Conservation (phyloP, 2,113 vertebrate genomes). For the Nothoprocta pentlandii region DNA sequence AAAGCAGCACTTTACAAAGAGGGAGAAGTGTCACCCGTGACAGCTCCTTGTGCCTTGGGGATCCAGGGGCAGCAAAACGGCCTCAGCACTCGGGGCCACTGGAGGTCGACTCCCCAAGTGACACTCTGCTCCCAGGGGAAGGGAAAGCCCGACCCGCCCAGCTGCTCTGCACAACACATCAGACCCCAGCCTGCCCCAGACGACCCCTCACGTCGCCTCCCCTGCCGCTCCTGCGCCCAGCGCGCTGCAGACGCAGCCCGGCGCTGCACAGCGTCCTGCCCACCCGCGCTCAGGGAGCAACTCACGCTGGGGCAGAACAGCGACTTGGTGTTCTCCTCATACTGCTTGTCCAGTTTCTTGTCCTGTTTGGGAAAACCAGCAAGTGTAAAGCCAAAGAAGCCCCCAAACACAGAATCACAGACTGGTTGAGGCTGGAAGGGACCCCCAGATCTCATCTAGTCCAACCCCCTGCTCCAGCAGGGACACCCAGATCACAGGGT, state of each 20-base stretch:
- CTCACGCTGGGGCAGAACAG: constrained; percentile 91
- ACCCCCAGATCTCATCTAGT: too few relatives aligned
- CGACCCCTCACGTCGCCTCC: background rate
- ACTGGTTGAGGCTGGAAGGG: too few relatives aligned
- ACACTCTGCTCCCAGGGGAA: background rate
- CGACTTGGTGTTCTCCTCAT: constrained; percentile 88
- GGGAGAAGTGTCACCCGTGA: background rate
- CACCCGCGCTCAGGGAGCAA: constrained; percentile 10
- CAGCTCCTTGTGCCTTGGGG: background rate
- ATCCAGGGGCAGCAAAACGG: background rate
- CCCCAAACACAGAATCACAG: background rate
- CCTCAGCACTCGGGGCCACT: background rate
- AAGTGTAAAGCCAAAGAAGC: background rate
- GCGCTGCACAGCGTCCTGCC: background rate
- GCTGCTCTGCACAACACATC: background rate
- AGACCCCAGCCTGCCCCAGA: background rate
- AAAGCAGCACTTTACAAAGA: background rate
- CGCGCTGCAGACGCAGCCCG: too few relatives aligned
- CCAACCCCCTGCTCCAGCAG: too few relatives aligned
- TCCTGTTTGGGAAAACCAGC: constrained; percentile 79
- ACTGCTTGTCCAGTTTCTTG: constrained; percentile 94
- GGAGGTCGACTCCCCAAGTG: background rate
- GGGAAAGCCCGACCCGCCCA: background rate
- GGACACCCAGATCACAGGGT: too few relatives aligned
- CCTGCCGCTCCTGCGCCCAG: background rate